Percentiles rank a stretch among this genome's conserved stretches.
Conservation (phyloP, 2,888 invertebrate genomes). For the Caenorhabditis doughertyi region DNA sequence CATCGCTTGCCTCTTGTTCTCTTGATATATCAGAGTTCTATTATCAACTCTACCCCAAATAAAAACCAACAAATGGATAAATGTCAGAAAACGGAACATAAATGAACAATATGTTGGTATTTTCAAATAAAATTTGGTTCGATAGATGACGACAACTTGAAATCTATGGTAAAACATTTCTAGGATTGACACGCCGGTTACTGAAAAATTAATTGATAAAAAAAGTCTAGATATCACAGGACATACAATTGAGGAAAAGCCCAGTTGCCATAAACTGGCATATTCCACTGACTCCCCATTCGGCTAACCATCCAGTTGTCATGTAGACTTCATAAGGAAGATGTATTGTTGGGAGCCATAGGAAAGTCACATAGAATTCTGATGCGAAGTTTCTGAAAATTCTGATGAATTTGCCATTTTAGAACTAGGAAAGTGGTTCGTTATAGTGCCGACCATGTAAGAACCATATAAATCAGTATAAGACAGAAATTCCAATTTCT, state of each 20-base stretch:
- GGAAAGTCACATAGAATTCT: slow-evolving; percentile 35
- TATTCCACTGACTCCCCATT: slow-evolving; percentile 30
- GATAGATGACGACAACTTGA: slow-evolving; percentile 17
- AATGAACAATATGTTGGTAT: too few relatives aligned
- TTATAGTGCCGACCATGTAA: too few relatives aligned
- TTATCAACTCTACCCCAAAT: not conserved
- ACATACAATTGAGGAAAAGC: too few relatives aligned
- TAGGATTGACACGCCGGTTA: slow-evolving; percentile 19
- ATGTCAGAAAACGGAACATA: not conserved
- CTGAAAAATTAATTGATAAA: not conserved
- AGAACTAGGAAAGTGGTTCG: too few relatives aligned
- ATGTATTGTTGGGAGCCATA: slow-evolving; percentile 41
- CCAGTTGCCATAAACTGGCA: too few relatives aligned
- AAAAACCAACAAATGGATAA: not conserved
- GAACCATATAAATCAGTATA: too few relatives aligned
- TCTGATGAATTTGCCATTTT: too few relatives aligned
- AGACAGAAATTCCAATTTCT: too few relatives aligned
- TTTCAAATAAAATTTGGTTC: too few relatives aligned
- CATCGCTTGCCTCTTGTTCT: not conserved
- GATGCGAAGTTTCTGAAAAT: slow-evolving; percentile 37
- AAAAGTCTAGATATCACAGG: not conserved
- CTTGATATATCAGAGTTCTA: not conserved
- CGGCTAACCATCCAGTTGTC: slow-evolving; percentile 23
- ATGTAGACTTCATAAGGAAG: slow-evolving; percentile 29
- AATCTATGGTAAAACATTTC: slow-evolving; percentile 43